Base-by-base conservation (phyloP, 1,140 invertebrate genomes). In the Anastrepha ludens region DNA sequence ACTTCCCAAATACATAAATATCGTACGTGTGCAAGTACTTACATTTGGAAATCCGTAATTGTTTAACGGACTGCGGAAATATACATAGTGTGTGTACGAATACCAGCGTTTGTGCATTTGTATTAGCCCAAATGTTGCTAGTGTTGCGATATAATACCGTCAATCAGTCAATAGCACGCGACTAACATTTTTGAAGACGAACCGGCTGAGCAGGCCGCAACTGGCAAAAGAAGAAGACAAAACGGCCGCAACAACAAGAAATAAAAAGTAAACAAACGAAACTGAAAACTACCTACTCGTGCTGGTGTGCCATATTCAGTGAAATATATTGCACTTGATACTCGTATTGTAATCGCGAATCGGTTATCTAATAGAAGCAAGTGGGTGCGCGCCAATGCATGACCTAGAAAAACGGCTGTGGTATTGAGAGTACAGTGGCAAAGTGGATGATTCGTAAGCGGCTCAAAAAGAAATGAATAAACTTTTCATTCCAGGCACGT, bases 401-500 rank as follows among this genome's bases (percentile, higher is more conserved):
- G 64, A 86, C 86, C 86, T 86, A 65, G 86, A 62, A 62, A 65
- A 64, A 7, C 3, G 39, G 17, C n/a, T 44, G 86, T 67, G 44
- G 62, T 70, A 44, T 55, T 67, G 62, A 64, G 44, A 67, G 50
- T 44, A 86, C 13, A 41, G 29, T 6, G 47, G 47, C 17, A 81
- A 81, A 81, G 74, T 81, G 20, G 74, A 47, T 81, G 74, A 81
- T 81, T 47, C 47, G 74, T 67, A 39, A 67, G 41, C 29, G 65
- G n/a, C n/a, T 50, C 62, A 55, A 8, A 86, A 15, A 58, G 86
- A 67, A 87, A 87, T 67, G 62, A 67, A 62, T n/a, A 86, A 81
- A 88, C 64, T 60, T 55, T 81, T 88, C 91, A 92, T 91, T 92
- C 91, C 78, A 89, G 86, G 88, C 91, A 92, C 91, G 91, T 92